Evolutionary conservation across 2,113 vertebrate species (phyloP).

Genomic region (Spermophilus dauricus): DNA sequence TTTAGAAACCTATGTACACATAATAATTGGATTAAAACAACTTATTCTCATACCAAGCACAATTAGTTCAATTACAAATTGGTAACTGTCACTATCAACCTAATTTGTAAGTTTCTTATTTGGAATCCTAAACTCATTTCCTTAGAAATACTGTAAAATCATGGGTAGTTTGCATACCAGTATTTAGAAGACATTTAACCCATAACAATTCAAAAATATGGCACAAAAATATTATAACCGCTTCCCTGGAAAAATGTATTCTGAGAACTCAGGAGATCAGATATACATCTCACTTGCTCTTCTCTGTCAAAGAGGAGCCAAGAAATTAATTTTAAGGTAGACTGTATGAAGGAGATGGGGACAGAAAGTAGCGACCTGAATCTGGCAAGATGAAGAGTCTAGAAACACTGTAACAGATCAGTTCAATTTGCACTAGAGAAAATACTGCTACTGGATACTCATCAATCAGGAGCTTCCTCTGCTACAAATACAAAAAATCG

Average conservation of each 20-base stretch:
- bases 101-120: conserved; percentile 41
- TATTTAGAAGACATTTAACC: conserved; percentile 43
- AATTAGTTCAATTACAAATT: conserved; percentile 20
- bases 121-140: conserved; percentile 54
- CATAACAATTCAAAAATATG: background rate
- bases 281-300: background rate
- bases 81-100: background rate
- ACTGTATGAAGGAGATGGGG: background rate
- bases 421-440: background rate
- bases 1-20: background rate
- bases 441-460: background rate
- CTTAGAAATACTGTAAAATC: conserved; percentile 32
- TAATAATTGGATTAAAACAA: conserved; percentile 38
- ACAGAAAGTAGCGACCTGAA: background rate
- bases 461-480: background rate
- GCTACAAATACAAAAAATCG: background rate
- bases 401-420: background rate
- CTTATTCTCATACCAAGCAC: conserved; percentile 37
- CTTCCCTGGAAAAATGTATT: conserved; percentile 2
- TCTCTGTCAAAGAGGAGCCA: background rate
- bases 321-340: background rate
- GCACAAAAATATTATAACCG: background rate
- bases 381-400: background rate
- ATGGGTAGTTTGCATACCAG: background rate
- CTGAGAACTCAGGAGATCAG: background rate